Conservation (phyloP, 2,888 invertebrate species). For the Limulus polyphemus region DNA sequence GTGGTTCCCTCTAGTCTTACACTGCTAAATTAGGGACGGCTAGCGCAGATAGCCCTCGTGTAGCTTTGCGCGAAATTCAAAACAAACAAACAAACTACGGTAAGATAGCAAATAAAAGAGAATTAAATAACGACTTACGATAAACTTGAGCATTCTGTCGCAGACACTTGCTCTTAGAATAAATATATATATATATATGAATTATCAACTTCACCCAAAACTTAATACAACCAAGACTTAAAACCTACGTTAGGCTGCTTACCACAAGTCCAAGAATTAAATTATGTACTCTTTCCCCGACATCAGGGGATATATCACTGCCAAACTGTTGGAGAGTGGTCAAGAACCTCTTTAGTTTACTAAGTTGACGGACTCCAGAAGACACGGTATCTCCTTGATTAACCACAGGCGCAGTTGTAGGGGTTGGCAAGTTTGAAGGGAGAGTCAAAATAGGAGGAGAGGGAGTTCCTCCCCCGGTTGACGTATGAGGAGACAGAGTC, state of each 20-base stretch:
- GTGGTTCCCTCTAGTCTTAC: too few species aligned
- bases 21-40: too few species aligned
- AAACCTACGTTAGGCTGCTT: constrained; percentile 1
- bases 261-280: constrained; percentile 22
- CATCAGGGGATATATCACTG: constrained; percentile 69
- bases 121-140: too few species aligned
- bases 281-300: constrained; percentile 32
- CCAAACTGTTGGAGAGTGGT: constrained; percentile 86
- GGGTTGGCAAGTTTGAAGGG: constrained; percentile 5
- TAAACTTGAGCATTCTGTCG: too few species aligned
- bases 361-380: constrained; percentile 42
- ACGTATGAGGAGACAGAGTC: constrained; percentile 15
- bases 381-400: constrained; percentile 6
- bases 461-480: constrained; percentile 9
- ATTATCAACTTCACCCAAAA: too few species aligned
- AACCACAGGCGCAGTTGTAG: neutral
- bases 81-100: too few species aligned
- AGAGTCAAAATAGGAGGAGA: neutral
- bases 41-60: too few species aligned
- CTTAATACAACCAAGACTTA: too few species aligned
- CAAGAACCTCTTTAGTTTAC: constrained; percentile 68
- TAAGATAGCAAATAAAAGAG: too few species aligned
- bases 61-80: too few species aligned
- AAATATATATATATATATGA: too few species aligned
- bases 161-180: too few species aligned